Conservation (phyloP, 2,797 vertebrate species). For the Lepidocolaptes lacrymiger region DNA sequence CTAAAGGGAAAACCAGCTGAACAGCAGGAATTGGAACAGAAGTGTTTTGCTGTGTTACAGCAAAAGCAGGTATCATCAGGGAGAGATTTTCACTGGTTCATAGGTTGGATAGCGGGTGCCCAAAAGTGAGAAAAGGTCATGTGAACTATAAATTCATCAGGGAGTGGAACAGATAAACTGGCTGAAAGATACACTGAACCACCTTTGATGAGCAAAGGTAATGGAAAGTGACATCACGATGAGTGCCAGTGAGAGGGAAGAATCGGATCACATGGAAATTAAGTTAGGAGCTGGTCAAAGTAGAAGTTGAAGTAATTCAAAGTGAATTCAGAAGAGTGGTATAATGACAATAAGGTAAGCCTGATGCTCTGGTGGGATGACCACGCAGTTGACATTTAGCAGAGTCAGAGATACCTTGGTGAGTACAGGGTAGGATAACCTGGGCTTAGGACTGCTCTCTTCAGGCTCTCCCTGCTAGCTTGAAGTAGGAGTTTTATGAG, state of each 20-base stretch:
- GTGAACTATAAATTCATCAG: not conserved
- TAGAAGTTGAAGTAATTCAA: not conserved
- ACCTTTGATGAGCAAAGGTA: not conserved
- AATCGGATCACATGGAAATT: not conserved
- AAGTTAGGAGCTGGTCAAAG: not conserved
- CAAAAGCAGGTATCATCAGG: not conserved
- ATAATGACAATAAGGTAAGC: accelerated
- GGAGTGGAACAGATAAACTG: not conserved
- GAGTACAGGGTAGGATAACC: not conserved
- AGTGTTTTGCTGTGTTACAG: not conserved
- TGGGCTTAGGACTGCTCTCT: not conserved
- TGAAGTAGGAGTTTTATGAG: not conserved
- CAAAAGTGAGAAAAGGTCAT: not conserved
- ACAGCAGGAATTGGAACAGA: not conserved
- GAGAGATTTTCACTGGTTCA: not conserved
- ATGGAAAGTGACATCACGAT: not conserved
- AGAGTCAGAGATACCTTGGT: not conserved
- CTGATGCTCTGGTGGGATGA: not conserved
- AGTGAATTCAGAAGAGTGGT: not conserved
- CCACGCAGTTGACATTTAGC: not conserved
- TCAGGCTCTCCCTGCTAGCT: not conserved
- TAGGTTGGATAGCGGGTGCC: not conserved
- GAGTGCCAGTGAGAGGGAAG: not conserved
- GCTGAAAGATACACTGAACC: not conserved
- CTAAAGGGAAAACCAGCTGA: not conserved